Percentiles rank a stretch among this genome's conserved stretches.
phyloP scores from a whole-genome alignment of 2,797 vertebrate species.

The Miichthys miiuy region DNA sequence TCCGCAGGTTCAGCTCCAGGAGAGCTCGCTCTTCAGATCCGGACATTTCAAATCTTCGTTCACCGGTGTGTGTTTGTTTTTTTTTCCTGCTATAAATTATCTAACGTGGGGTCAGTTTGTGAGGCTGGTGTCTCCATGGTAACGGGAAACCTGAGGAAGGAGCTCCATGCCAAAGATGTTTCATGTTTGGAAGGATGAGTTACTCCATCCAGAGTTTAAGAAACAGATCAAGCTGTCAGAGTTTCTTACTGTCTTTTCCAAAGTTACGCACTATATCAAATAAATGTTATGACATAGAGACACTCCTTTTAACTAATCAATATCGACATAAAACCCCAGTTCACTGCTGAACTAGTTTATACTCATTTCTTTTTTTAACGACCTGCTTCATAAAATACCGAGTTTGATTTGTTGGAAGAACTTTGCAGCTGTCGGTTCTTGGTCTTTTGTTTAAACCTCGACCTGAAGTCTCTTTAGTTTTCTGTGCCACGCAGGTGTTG shows the following conservation, averaged over 20 bases:
- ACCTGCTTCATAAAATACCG: too few species aligned
- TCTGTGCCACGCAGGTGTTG: too few species aligned
- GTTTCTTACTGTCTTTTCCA: too few species aligned
- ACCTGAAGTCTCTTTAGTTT: too few species aligned
- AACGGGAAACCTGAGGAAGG: constrained; percentile 43
- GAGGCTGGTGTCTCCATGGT: constrained; percentile 28
- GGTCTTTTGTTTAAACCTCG: too few species aligned
- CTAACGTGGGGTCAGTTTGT: not conserved
- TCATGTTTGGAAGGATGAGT: not conserved
- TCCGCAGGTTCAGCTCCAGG: constrained; percentile 76
- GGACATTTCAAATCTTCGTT: constrained; percentile 45
- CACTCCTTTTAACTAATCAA: too few species aligned
- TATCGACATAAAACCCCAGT: too few species aligned
- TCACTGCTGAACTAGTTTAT: too few species aligned
- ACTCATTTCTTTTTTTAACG: too few species aligned
- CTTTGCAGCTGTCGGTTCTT: too few species aligned
- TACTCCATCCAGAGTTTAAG: not conserved
- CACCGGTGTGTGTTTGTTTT: not conserved
- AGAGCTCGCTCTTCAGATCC: constrained; percentile 56
- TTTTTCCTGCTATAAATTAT: not conserved
- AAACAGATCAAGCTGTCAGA: not conserved
- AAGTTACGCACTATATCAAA: not conserved
- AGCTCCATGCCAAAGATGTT: constrained; percentile 26
- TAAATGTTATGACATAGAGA: too few species aligned
- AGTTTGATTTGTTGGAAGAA: too few species aligned